Conservation (phyloP, 1,140 invertebrate genomes). For the Anadara kagoshimensis region DNA sequence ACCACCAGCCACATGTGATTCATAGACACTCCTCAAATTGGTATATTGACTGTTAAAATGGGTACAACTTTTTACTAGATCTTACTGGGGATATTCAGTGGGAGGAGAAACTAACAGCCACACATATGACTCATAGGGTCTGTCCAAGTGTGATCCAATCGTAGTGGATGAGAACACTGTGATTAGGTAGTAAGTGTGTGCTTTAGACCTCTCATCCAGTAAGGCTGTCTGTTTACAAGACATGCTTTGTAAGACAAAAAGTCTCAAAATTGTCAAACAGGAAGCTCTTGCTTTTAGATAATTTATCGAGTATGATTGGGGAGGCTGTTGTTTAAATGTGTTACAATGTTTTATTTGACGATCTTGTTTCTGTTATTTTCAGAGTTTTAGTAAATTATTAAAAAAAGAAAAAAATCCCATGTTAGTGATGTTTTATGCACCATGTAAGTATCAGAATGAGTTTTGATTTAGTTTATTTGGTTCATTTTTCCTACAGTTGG, state of each 20-base stretch:
- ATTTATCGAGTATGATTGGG: too few species aligned
- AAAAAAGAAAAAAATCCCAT: conserved; percentile 82
- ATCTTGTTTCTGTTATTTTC: conserved; percentile 32
- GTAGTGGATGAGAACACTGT: too few species aligned
- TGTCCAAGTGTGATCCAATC: too few species aligned
- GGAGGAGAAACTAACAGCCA: not conserved
- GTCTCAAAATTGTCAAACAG: too few species aligned
- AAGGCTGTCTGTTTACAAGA: too few species aligned
- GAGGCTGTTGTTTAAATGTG: not conserved
- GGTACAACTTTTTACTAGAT: not conserved
- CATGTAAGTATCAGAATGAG: conserved; percentile 80
- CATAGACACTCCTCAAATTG: not conserved
- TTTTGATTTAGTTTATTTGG: too few species aligned
- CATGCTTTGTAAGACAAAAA: too few species aligned
- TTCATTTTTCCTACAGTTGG: too few species aligned
- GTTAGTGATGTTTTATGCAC: conserved; percentile 94
- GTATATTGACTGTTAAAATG: not conserved
- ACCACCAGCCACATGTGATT: not conserved
- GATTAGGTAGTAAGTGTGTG: too few species aligned
- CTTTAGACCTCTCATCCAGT: too few species aligned
- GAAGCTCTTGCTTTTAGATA: too few species aligned
- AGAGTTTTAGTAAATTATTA: conserved; percentile 66
- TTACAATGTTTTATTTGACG: not conserved
- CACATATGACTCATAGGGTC: too few species aligned
- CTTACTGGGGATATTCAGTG: not conserved